Evolutionary conservation across 2,113 vertebrate species (phyloP), one percentile per base, ranked within the genome.

Genomic region (Trematocara zebra): DNA sequence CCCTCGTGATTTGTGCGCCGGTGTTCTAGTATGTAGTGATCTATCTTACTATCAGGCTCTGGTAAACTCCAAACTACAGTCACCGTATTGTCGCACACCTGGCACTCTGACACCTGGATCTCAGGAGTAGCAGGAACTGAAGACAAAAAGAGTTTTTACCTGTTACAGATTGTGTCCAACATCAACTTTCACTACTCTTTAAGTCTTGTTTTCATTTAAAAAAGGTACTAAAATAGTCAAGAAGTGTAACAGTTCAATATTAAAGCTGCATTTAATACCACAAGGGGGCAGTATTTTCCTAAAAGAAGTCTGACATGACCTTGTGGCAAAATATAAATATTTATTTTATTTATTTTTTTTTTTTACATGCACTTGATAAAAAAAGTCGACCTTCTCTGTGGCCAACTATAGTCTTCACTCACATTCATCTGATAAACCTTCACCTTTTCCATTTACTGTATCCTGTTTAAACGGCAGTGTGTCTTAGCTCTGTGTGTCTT

Each of bases 21-120:
- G 18, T 99, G 95, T 78, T 99, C 98, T 84, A 99, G 95, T 23
- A 97, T 97, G 6, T 98, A 99, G 93, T 99, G 98, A 92, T 99
- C 98, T 2, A 99, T 98, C 94, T 99, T 99, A 93, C 86, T 95
- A 96, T 98, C 97, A 0, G 97, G 95, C 0, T 99, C 97, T 0
- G 97, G 97, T 93, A 98, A 93, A 51, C 93, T 96, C 98, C 98
- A 99, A 6, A 95, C 92, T 80, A 99, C 94, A 0, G 93, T 95
- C 92, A 98, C 96, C 0, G 97, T 98, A 96, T 99, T 99, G 91
- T 99, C 98, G 1, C 96, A 98, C 91, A 99, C 98, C 93, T 97
- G 95, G 5, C 98, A 98, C 92, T 98, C 98, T 0, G 97, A 93
- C 49, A 96, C 61, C 90, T 97, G 96, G 18, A 99, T 98, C 94